Base-by-base conservation (phyloP, 2,797 vertebrate genomes). In the Triplophysa bombifrons region DNA sequence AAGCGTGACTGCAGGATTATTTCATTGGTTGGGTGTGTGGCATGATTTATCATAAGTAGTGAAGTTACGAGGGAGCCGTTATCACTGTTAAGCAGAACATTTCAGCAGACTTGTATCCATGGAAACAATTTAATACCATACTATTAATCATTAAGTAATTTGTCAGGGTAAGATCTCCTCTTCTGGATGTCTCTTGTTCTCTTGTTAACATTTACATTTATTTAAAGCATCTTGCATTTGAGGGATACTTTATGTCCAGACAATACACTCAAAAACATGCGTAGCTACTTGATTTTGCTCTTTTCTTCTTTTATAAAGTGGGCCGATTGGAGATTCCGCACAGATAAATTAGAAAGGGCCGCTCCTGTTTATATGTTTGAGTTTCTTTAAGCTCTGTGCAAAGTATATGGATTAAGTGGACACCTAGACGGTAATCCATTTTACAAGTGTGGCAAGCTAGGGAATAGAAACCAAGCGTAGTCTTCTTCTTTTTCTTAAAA, bases 81-180 rank as follows among this genome's bases (percentile, higher is more conserved):
- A 84, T 82, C 73, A 71, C 80, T 25, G 60, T 61, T 66, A 46
- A 84, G 79, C 84, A 82, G 76, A 82, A 72, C 65, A 80, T 76
- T 83, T 58, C 34, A 68, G 61, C 68, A 77, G 64, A 46, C 20
- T 79, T 81, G 86, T 88, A 80, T 72, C 87, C 83, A 84, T 84
- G 83, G 87, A 80, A 87, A 88, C 85, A 50, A 70, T 72, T 69
- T 78, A 84, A 82, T 64, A 66, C 72, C 58, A 73, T 86, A 83
- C 72, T 81, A 85, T 85, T 88, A 87, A 88, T 87, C 85, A 84
- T 82, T 78, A 82, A 81, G 83, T 86, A 81, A 81, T 76, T 84
- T 80, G 83, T 84, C 82, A 83, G 71, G 80, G 76, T 51, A 56
- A 48, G 34, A 73, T 70, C 10, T 46, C 69, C 80, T 63, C 50